phyloP scores from a whole-genome alignment of 2,888 invertebrate genomes.

The Yponomeuta cagnagella region DNA sequence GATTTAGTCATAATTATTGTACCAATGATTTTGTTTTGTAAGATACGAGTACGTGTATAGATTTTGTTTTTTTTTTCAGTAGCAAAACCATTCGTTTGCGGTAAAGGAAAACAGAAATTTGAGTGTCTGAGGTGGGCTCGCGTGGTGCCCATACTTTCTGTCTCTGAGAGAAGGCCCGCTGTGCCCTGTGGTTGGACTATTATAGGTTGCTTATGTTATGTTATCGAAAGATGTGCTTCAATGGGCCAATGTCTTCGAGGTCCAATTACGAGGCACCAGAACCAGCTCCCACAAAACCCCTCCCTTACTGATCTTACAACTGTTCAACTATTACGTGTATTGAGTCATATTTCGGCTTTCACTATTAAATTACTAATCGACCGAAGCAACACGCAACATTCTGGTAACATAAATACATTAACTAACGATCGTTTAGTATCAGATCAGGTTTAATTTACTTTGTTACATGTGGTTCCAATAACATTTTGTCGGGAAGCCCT shows the following conservation, averaged over 20 bases:
- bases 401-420: slow-evolving; percentile 6
- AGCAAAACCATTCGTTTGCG: too few species aligned
- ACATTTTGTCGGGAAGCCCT: not conserved
- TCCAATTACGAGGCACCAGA: not conserved
- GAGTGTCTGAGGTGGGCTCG: too few species aligned
- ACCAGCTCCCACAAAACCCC: not conserved
- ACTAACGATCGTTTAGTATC: slow-evolving; percentile 2
- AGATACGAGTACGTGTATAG: too few species aligned
- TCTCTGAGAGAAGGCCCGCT: too few species aligned
- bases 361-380: slow-evolving; percentile 13
- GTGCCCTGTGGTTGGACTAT: not conserved
- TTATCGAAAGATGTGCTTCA: not conserved
- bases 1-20: too few species aligned
- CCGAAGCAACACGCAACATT: slow-evolving; percentile 10
- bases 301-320: not conserved
- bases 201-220: not conserved
- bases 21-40: too few species aligned
- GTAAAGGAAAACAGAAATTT: too few species aligned
- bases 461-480: not conserved
- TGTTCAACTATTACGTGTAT: slow-evolving; percentile 5
- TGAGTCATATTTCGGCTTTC: slow-evolving; percentile 11
- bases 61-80: too few species aligned
- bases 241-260: not conserved
- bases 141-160: too few species aligned
- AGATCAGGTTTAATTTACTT: slow-evolving; percentile 4